Conservation (phyloP, 2,113 vertebrate genomes). For the Chionomys nivalis region DNA sequence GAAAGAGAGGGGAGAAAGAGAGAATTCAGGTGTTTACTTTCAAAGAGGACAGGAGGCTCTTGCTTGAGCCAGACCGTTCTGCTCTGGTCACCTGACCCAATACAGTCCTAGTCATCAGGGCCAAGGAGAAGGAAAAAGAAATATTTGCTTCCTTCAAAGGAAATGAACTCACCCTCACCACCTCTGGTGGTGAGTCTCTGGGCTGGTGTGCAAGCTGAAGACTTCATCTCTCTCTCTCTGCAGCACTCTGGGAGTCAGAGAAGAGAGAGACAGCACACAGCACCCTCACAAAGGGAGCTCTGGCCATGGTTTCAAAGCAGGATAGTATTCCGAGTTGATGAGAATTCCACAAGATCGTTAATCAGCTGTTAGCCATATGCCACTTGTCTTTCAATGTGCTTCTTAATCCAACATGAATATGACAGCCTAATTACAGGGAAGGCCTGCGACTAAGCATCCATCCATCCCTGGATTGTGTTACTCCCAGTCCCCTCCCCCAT, state of each 20-base stretch:
- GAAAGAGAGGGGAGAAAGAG: too few relatives aligned
- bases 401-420: conserved; percentile 51
- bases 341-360: conserved; percentile 37
- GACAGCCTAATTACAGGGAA: not conserved
- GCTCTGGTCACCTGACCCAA: not conserved
- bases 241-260: not conserved
- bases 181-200: not conserved
- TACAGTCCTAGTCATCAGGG: not conserved
- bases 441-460: not conserved
- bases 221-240: not conserved
- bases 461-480: not conserved
- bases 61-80: not conserved
- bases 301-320: not conserved
- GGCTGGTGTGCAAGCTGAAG: not conserved
- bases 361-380: conserved; percentile 53
- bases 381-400: conserved; percentile 18
- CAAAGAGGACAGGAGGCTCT: not conserved
- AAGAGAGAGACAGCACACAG: not conserved
- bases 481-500: not conserved
- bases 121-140: not conserved
- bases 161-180: not conserved
- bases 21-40: not conserved
- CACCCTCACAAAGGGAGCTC: not conserved
- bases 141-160: not conserved
- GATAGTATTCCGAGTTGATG: not conserved